These are phyloP conservation scores for Dicentrarchus labrax DNA, from an alignment of 2,113 vertebrate species.

Conservation along the genomic window DNA sequence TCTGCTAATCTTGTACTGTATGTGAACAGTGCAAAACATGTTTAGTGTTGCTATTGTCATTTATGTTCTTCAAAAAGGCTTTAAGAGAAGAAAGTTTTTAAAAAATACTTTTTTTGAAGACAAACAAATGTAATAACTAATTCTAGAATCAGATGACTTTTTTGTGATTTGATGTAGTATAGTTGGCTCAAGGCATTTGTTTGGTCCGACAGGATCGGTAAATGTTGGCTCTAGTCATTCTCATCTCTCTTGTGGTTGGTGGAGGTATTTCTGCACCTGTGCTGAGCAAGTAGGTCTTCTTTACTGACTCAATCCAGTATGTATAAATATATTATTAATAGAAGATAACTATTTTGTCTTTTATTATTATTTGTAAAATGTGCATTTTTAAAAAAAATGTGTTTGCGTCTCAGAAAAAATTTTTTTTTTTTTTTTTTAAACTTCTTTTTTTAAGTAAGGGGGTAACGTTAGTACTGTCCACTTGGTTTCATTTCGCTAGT, in stretches of 20 bases:
- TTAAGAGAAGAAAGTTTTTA: too few species aligned
- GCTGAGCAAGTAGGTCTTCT: constrained; percentile 24
- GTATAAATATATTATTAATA: too few species aligned
- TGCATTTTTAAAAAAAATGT: neutral
- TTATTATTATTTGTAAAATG: neutral
- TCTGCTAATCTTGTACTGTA: too few species aligned
- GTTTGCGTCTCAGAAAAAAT: too few species aligned
- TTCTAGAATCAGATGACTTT: neutral
- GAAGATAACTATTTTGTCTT: neutral
- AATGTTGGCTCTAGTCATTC: neutral
- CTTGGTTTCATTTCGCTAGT: neutral
- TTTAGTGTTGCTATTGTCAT: too few species aligned
- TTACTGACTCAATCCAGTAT: too few species aligned
- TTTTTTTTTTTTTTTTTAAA: too few species aligned
- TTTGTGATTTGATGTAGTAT: neutral
- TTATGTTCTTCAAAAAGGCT: too few species aligned
- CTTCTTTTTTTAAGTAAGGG: too few species aligned
- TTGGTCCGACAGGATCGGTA: neutral
- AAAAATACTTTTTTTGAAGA: neutral
- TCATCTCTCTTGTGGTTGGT: neutral
- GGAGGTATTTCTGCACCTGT: neutral
- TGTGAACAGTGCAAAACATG: too few species aligned
- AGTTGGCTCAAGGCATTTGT: fast-evolving
- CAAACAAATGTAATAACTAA: neutral
- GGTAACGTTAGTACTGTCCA: neutral